phyloP scores from a whole-genome alignment of 2,797 vertebrate genomes.

The Pipistrellus kuhlii region DNA sequence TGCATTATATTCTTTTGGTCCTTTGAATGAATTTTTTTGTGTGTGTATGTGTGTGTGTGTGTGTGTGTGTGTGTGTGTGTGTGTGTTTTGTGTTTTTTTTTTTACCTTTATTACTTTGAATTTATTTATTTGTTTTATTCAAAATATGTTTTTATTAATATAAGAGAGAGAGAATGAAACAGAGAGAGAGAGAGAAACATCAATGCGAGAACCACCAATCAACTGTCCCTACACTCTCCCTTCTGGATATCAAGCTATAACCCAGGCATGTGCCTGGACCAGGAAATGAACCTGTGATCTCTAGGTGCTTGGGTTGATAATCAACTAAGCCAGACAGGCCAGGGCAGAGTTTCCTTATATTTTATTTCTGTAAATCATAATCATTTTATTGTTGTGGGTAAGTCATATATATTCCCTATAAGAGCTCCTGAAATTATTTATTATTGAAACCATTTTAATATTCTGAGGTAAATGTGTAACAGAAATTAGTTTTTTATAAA shows the following conservation, averaged over 20 bases:
- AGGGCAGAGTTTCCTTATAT: not conserved
- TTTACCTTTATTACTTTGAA: not conserved
- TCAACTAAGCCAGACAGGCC: not conserved
- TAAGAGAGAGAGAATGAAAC: no score
- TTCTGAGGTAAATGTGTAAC: not conserved
- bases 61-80: no score
- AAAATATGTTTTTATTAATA: not conserved
- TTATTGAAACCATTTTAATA: not conserved
- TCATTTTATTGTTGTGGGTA: not conserved
- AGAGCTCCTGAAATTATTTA: not conserved
- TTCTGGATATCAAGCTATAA: not conserved
- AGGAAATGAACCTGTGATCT: not conserved
- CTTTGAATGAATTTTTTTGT: not conserved
- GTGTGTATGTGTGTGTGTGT: no score
- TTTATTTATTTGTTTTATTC: not conserved
- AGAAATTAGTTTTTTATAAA: not conserved
- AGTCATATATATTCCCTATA: not conserved
- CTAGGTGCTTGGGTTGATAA: not conserved
- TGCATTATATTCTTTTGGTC: not conserved
- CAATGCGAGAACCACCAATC: not conserved
- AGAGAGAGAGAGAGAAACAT: no score
- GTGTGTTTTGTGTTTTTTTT: not conserved
- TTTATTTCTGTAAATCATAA: not conserved
- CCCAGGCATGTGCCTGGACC: not conserved
- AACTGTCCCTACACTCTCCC: not conserved